Conservation (phyloP, 2,888 invertebrate species). For the Napeogenes sylphis region DNA sequence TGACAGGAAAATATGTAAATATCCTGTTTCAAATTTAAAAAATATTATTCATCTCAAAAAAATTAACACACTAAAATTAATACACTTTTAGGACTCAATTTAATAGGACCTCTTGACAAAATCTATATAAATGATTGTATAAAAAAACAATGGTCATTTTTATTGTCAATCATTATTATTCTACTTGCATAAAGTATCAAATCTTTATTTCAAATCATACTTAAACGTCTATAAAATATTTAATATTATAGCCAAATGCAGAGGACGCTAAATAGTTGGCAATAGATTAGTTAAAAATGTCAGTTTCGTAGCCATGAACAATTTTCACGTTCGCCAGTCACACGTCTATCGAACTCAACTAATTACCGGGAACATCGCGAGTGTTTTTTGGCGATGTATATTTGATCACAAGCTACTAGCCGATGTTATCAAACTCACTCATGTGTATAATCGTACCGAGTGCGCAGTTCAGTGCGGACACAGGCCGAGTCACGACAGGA, state of each 20-base stretch:
- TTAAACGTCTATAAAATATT: no score
- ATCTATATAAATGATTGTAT: no score
- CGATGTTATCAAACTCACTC: constrained; percentile 64
- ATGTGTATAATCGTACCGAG: constrained; percentile 64
- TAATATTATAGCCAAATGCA: constrained; percentile 31
- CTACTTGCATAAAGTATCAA: no score
- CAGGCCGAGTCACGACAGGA: constrained; percentile 65
- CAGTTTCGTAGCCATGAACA: constrained; percentile 49
- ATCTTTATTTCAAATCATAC: no score
- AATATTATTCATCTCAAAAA: no score
- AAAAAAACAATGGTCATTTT: no score
- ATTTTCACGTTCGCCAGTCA: constrained; percentile 48
- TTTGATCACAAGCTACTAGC: constrained; percentile 54
- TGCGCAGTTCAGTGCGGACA: constrained; percentile 67
- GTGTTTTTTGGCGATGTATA: constrained; percentile 59
- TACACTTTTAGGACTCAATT: no score
- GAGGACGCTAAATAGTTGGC: constrained; percentile 48
- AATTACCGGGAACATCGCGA: constrained; percentile 58
- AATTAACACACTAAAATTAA: no score
- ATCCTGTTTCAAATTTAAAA: no score
- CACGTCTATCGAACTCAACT: constrained; percentile 54
- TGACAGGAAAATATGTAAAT: no score
- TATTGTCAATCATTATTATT: no score
- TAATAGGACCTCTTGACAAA: no score
- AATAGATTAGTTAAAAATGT: constrained; percentile 53